Base-by-base conservation (phyloP, 2,797 vertebrate species). In the Salmo trutta region DNA sequence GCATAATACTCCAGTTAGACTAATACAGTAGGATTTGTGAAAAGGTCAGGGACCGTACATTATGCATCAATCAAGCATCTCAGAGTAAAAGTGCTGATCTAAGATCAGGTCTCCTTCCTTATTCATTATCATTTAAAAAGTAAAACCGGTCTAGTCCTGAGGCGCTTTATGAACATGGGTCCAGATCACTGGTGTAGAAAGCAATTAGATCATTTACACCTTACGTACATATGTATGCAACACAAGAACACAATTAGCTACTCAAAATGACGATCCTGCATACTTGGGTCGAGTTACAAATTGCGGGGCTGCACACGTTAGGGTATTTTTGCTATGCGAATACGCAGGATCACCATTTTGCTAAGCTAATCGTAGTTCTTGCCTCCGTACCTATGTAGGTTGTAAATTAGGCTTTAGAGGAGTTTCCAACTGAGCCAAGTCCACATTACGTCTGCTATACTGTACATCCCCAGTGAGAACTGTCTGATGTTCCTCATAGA, bases 391-490 rank as follows among this genome's bases (percentile, higher is more conserved):
- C 5, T 24, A 64, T 10, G 21, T 64, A 64, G 8, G 53, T 21
- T 64, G 27, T 64, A 14, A 64, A 64, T 64, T 24, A 64, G 10
- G 59, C n/a, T 14, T 24, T 27, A 64, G 21, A 64, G 21, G 24
- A 7, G 59, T 24, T 64, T 64, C 59, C 14, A n/a, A 64, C 59
- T 10, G 19, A 59, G 19, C 19, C 19, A n/a, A 59, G 59, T 64
- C 59, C 59, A 64, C 21, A 12, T 24, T 3, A 10, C 8, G 10
- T 12, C 21, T 6, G 21, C 59, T 67, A 16, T 19, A 19, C 67
- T 69, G 67, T 69, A 64, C 21, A 17, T 67, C 16, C 66, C 29
- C 17, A 6, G 21, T 75, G 73, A 75, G 59, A 65, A 33, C 62
- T 51, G 73, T 59, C 56, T 7, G 41, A 51, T 52, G 73, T 51